A percentile compares a stretch with the other conserved stretches of the same genome.
Evolutionary conservation across 2,113 vertebrate genomes (phyloP).

Genomic region (Callorhinus ursinus): DNA sequence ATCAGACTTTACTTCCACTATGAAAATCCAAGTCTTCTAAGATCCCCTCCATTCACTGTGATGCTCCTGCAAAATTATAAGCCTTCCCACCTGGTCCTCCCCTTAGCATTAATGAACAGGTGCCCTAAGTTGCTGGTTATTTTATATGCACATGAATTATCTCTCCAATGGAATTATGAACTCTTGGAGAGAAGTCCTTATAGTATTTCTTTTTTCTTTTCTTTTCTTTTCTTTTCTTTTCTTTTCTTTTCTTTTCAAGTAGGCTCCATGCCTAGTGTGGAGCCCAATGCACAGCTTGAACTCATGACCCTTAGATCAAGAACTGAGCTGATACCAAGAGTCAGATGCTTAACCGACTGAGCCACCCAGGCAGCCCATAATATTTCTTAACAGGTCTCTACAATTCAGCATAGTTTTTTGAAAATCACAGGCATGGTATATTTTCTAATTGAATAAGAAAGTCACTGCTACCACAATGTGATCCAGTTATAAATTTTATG

Average conservation of each 20-base stretch:
- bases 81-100: neutral
- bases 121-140: neutral
- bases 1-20: neutral
- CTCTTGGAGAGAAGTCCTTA: neutral
- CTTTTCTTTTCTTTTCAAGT: neutral
- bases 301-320: neutral
- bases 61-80: neutral
- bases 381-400: neutral
- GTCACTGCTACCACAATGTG: neutral
- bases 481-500: neutral
- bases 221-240: no score
- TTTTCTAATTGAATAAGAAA: neutral
- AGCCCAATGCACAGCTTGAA: neutral
- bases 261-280: neutral
- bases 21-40: neutral
- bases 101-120: neutral
- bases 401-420: neutral
- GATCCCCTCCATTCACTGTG: neutral
- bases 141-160: neutral
- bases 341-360: neutral
- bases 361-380: neutral
- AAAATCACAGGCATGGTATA: neutral
- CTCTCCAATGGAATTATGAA: neutral
- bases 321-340: neutral
- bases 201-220: neutral